These are phyloP conservation scores for Dynastes maya DNA, from an alignment of 2,888 invertebrate genomes.

Conservation along the genomic window DNA sequence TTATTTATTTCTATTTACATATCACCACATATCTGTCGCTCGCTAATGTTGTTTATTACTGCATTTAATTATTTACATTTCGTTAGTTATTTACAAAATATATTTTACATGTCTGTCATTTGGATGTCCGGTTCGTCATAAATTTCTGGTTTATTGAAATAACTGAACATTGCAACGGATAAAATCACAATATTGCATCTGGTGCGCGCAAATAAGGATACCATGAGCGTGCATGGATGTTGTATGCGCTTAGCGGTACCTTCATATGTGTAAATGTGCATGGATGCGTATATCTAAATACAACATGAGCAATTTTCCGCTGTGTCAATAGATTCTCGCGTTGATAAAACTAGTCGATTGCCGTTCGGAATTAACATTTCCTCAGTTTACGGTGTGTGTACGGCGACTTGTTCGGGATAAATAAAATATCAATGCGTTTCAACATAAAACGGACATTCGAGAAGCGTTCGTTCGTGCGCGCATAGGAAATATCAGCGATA, in stretches of 20 bases:
- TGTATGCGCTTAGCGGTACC: constrained; percentile 7
- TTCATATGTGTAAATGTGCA: constrained; percentile 14
- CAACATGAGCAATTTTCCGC: constrained; percentile 46
- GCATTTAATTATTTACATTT: constrained; percentile 47
- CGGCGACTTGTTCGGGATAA: constrained; percentile 47
- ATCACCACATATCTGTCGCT: constrained; percentile 46
- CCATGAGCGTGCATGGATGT: constrained; percentile 22
- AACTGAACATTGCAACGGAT: constrained; percentile 43
- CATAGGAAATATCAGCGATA: constrained; percentile 44
- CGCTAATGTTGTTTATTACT: constrained; percentile 46
- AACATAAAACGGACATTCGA: constrained; percentile 44
- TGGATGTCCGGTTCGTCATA: constrained; percentile 46
- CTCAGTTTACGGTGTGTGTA: constrained; percentile 40
- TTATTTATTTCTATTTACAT: constrained; percentile 47
- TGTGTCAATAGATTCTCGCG: constrained; percentile 45
- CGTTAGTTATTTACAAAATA: constrained; percentile 48
- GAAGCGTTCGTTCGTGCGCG: constrained; percentile 36
- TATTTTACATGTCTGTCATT: constrained; percentile 45
- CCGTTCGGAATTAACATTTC: constrained; percentile 48
- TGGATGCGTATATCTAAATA: constrained; percentile 26
- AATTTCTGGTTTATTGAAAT: constrained; percentile 46
- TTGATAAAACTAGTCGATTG: constrained; percentile 48
- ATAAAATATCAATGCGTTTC: constrained; percentile 47
- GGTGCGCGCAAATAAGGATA: constrained; percentile 47
- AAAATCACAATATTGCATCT: constrained; percentile 46